These are phyloP conservation scores for Carcharodon carcharias DNA, from an alignment of 2,797 vertebrate species.

Conservation along the genomic window DNA sequence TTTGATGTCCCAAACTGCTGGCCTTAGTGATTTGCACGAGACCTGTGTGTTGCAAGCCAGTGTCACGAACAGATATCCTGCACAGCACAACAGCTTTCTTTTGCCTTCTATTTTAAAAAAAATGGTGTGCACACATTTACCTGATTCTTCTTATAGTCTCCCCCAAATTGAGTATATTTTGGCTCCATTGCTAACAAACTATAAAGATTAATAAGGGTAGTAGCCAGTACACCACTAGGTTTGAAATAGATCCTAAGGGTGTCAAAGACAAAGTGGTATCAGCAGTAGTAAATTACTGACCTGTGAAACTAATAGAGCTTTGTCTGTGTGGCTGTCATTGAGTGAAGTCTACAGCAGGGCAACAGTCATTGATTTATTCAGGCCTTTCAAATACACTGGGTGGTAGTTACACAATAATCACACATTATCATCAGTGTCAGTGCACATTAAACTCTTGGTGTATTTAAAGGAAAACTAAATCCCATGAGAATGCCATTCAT, in stretches of 20 bases:
- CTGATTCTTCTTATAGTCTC: not conserved
- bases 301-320: conserved; percentile 22
- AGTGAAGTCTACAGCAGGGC: conserved; percentile 20
- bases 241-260: conserved; percentile 1
- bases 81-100: not conserved
- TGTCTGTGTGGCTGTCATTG: conserved; percentile 7
- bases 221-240: not conserved
- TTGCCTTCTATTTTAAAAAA: not conserved
- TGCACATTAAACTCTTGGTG: conserved; percentile 21
- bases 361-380: conserved; percentile 32
- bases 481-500: not conserved
- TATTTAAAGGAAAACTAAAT: conserved; percentile 25
- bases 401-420: conserved; percentile 34
- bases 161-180: not conserved
- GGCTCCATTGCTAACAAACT: not conserved
- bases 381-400: conserved; percentile 19
- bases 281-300: conserved; percentile 13
- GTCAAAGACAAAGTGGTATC: conserved; percentile 22
- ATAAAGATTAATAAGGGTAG: not conserved
- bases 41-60: not conserved
- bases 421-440: conserved; percentile 28
- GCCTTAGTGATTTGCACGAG: not conserved
- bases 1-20: not conserved
- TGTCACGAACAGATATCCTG: not conserved
- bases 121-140: not conserved